Percentiles rank a stretch among this genome's conserved stretches.
Conservation (phyloP, 2,113 vertebrate genomes). For the Heloderma charlesbogerti region DNA sequence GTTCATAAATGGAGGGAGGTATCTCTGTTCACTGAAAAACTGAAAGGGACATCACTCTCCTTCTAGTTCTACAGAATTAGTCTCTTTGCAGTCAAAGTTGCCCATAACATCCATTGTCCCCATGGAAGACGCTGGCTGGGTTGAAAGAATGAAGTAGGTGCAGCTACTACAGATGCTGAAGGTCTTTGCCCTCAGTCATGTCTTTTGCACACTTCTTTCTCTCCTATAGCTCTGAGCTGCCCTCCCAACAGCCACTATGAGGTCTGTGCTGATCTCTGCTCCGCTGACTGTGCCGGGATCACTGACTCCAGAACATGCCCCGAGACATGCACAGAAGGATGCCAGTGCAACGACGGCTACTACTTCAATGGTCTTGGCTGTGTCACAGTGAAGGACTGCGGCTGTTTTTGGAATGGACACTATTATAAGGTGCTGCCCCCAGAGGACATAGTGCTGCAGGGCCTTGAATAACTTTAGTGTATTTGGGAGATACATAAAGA, state of each 20-base stretch:
- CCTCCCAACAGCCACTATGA: constrained; percentile 82
- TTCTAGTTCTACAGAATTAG: no score
- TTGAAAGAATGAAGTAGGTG: no score
- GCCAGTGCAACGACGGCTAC: constrained; percentile 79
- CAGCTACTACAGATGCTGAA: no score
- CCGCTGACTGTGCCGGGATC: constrained; percentile 75
- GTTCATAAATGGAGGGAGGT: no score
- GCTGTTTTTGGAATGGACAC: constrained; percentile 79
- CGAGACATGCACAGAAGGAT: constrained; percentile 79
- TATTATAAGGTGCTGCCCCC: constrained; percentile 76
- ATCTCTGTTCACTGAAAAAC: no score
- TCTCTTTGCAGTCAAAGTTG: no score
- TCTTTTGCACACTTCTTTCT: neutral
- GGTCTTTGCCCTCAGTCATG: neutral
- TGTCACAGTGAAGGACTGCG: constrained; percentile 74
- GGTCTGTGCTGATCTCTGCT: constrained; percentile 77
- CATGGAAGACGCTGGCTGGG: no score
- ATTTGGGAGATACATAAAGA: neutral
- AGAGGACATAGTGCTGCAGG: no score
- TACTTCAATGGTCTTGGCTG: constrained; percentile 78
- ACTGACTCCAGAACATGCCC: constrained; percentile 61
- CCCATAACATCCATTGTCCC: neutral
- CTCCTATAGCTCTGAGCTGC: constrained; percentile 65
- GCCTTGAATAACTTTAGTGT: neutral
- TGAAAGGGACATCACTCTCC: no score